A percentile compares a stretch with the other conserved stretches of the same genome.
Evolutionary conservation across 53 echinoderm and acorn worm genomes (phyloP).

Genomic region (Holothuria leucospilota): DNA sequence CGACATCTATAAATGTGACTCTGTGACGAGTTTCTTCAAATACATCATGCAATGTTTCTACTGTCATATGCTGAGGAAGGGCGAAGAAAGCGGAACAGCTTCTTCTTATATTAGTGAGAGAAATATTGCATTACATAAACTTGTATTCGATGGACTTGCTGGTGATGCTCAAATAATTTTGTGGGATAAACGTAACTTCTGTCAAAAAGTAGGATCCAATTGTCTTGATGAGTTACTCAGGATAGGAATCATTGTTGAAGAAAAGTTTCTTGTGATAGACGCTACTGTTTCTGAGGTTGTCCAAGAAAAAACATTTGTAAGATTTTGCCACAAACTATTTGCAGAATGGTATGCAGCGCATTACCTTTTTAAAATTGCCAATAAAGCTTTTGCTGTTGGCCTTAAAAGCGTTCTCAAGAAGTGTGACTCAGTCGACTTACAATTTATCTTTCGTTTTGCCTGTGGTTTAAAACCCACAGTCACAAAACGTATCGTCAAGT

Average conservation of each 20-base stretch:
- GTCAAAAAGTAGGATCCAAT: background rate
- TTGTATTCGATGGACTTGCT: background rate
- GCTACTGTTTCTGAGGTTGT: background rate
- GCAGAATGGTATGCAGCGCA: conserved; percentile 20
- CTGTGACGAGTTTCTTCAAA: background rate
- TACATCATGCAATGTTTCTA: background rate
- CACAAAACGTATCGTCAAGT: background rate
- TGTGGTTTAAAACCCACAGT: background rate
- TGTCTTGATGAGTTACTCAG: background rate
- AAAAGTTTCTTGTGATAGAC: background rate
- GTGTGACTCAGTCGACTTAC: background rate
- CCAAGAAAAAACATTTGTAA: background rate
- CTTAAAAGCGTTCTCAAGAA: background rate
- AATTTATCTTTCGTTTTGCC: no score
- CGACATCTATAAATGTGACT: background rate
- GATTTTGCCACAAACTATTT: conserved; percentile 11
- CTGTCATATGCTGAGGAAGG: background rate
- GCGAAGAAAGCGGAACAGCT: background rate
- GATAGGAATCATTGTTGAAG: background rate
- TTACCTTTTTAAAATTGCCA: background rate
- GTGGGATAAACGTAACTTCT: background rate
- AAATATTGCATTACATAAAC: background rate
- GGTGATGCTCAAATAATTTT: background rate
- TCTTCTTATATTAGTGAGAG: background rate
- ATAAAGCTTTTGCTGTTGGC: background rate